Evolutionary conservation across 2,888 invertebrate genomes (phyloP).

Genomic region (Agapostemon virescens): DNA sequence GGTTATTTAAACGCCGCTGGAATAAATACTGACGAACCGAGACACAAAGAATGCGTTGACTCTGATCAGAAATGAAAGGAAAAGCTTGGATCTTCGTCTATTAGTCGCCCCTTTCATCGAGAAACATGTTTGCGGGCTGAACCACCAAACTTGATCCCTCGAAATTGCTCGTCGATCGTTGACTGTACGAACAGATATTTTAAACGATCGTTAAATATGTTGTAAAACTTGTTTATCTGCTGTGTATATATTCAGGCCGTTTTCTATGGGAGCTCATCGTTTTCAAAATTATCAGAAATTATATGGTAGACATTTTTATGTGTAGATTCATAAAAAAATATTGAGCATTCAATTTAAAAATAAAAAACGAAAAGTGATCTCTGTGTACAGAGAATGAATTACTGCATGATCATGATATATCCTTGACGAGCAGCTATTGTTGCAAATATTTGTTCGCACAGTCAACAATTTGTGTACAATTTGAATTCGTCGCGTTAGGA

Average conservation of each 20-base stretch:
- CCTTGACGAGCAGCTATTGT: neutral
- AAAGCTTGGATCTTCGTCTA: constrained; percentile 51
- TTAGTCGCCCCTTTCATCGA: constrained; percentile 27
- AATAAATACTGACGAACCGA: constrained; percentile 40
- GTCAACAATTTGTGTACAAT: neutral
- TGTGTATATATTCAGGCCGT: neutral
- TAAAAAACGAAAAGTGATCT: neutral
- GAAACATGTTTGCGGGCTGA: constrained; percentile 11
- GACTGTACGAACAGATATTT: neutral
- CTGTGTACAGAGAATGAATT: neutral
- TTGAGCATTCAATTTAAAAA: neutral
- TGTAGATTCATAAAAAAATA: constrained; percentile 5
- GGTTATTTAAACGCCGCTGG: constrained; percentile 35
- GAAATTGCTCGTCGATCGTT: neutral
- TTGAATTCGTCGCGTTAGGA: neutral
- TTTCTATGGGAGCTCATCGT: neutral
- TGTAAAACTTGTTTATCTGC: neutral
- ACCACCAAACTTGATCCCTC: neutral
- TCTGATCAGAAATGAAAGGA: constrained; percentile 14
- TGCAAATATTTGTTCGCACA: neutral
- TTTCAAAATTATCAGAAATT: neutral
- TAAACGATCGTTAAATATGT: neutral
- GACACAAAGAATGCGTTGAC: constrained; percentile 29
- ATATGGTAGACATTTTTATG: neutral
- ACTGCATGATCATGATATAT: neutral